Evolutionary conservation across 2,888 invertebrate species (phyloP).

Genomic region (Pollenia labialis): DNA sequence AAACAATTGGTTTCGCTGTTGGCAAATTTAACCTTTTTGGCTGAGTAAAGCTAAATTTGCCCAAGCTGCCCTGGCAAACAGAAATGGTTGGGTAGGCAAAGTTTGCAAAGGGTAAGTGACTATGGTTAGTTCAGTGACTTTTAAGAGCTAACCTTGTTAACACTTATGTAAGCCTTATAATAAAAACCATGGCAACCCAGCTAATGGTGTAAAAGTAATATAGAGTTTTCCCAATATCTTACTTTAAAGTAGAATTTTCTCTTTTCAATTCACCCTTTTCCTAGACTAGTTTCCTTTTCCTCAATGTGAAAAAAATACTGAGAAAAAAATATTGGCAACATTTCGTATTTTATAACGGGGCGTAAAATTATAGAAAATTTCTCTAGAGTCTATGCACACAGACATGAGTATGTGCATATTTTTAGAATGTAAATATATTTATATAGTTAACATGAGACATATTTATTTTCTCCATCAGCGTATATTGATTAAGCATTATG

Average conservation of each 20-base stretch:
- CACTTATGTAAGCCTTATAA: not conserved
- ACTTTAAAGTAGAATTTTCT: not conserved
- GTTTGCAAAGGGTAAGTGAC: not conserved
- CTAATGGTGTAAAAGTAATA: not conserved
- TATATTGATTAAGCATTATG: constrained; percentile 56
- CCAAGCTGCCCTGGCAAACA: no score
- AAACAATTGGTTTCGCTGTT: constrained; percentile 67
- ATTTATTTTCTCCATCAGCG: not conserved
- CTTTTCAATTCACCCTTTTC: not conserved
- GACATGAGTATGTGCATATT: constrained; percentile 5
- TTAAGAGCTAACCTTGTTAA: constrained; percentile 52
- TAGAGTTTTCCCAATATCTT: constrained; percentile 2
- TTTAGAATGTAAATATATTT: constrained; percentile 24
- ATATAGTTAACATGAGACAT: constrained; percentile 30
- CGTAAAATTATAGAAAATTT: constrained; percentile 45
- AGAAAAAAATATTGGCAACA: constrained; percentile 59
- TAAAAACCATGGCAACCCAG: not conserved
- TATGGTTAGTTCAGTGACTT: constrained; percentile 71
- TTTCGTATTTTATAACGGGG: constrained; percentile 46
- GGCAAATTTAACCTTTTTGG: constrained; percentile 72
- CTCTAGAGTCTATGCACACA: constrained; percentile 25
- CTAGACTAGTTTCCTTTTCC: not conserved
- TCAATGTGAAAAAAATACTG: not conserved
- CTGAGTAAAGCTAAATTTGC: not conserved
- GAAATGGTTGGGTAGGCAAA: no score